Evolutionary conservation across 2,797 vertebrate genomes (phyloP).

Genomic region (Poecilia velifera): DNA sequence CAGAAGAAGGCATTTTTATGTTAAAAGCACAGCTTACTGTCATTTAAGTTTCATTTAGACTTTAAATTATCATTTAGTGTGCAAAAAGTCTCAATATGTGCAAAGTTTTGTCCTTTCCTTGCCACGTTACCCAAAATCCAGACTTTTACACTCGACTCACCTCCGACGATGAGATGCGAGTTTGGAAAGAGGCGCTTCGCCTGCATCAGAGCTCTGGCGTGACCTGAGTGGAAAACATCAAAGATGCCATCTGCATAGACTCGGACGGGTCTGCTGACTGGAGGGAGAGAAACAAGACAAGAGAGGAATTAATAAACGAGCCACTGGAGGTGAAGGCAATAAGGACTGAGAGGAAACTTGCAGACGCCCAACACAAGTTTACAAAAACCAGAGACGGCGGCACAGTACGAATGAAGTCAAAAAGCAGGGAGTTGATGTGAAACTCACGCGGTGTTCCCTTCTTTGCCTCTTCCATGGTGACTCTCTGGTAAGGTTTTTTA

Average conservation of each 20-base stretch:
- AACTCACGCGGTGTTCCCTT: slow-evolving; percentile 92
- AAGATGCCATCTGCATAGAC: slow-evolving; percentile 99
- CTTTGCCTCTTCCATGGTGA: slow-evolving; percentile 91
- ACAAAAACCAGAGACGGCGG: neutral
- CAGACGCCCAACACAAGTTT: neutral
- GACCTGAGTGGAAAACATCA: slow-evolving; percentile 97
- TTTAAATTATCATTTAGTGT: neutral
- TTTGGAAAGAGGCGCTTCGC: slow-evolving; percentile 97
- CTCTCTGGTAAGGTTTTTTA: slow-evolving; percentile 87
- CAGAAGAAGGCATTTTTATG: neutral
- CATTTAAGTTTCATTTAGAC: neutral
- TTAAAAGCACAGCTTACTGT: neutral
- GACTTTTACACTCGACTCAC: slow-evolving; percentile 65
- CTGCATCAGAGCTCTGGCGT: slow-evolving; percentile 97
- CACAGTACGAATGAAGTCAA: neutral
- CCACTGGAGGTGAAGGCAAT: neutral
- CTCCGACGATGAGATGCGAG: slow-evolving; percentile 97
- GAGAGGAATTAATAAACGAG: neutral
- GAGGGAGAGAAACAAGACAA: slow-evolving; percentile 6
- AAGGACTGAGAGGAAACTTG: neutral
- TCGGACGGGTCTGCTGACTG: slow-evolving; percentile 91
- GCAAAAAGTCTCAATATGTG: neutral
- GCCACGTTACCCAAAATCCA: neutral
- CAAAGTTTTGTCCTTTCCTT: neutral
- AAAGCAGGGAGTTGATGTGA: neutral